These are phyloP conservation scores for Actinemys pallida DNA, from an alignment of 2,113 vertebrate species.

Conservation along the genomic window DNA sequence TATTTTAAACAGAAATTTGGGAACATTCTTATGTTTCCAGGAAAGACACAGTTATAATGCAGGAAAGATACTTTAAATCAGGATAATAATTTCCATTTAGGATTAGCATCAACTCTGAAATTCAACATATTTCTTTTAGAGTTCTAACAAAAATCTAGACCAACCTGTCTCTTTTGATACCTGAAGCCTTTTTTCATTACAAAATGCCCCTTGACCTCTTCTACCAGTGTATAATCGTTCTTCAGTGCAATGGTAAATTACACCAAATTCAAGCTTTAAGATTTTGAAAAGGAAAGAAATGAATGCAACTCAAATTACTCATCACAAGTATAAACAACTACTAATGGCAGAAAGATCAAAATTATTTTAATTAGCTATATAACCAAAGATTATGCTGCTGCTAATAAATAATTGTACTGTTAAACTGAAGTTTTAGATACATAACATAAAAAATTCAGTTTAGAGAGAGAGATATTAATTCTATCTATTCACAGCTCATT, in stretches of 20 bases:
- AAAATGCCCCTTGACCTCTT: slow-evolving; percentile 89
- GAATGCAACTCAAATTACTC: slow-evolving; percentile 68
- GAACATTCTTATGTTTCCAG: slow-evolving; percentile 38
- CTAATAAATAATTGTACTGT: slow-evolving; percentile 53
- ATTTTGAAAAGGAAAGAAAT: slow-evolving; percentile 71
- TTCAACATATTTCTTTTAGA: slow-evolving; percentile 69
- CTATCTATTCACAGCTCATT: background rate
- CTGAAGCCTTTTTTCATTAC: slow-evolving; percentile 85
- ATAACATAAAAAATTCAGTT: slow-evolving; percentile 52
- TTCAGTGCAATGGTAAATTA: slow-evolving; percentile 91
- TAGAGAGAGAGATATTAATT: slow-evolving; percentile 31
- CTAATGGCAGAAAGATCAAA: slow-evolving; percentile 71
- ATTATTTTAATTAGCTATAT: slow-evolving; percentile 65
- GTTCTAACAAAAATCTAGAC: slow-evolving; percentile 66
- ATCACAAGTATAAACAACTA: slow-evolving; percentile 74
- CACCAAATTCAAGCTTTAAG: slow-evolving; percentile 89
- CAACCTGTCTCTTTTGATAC: slow-evolving; percentile 89
- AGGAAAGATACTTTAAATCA: slow-evolving; percentile 53
- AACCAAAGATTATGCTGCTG: slow-evolving; percentile 56
- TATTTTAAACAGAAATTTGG: slow-evolving; percentile 36
- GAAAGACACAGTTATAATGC: slow-evolving; percentile 58
- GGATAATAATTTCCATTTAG: slow-evolving; percentile 59
- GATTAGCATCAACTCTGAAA: slow-evolving; percentile 72
- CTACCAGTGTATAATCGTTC: slow-evolving; percentile 88
- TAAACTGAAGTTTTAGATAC: slow-evolving; percentile 40